phyloP scores from a whole-genome alignment of 2,888 invertebrate genomes.

The Drosophila demipolita region DNA sequence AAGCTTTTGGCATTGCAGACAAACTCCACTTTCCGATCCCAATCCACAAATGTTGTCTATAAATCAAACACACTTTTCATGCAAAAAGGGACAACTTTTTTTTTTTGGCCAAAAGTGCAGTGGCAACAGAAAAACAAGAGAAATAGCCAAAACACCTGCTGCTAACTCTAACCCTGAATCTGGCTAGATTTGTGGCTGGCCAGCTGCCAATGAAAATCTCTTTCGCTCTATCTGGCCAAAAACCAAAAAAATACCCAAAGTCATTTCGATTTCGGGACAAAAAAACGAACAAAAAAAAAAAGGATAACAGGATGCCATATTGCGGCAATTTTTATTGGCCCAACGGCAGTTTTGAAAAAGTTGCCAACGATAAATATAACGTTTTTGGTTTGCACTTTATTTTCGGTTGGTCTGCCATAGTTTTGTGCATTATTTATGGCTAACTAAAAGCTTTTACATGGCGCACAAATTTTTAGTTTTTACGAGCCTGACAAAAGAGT shows the following conservation, averaged over 20 bases:
- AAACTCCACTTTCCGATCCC: slow-evolving; percentile 22
- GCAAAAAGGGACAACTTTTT: slow-evolving; percentile 58
- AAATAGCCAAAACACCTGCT: slow-evolving; percentile 68
- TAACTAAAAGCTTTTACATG: slow-evolving; percentile 77
- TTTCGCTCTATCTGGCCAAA: slow-evolving; percentile 64
- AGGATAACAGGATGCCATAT: slow-evolving; percentile 32
- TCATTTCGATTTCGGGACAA: slow-evolving; percentile 65
- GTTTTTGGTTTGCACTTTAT: slow-evolving; percentile 36
- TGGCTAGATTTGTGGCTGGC: slow-evolving; percentile 40
- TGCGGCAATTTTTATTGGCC: slow-evolving; percentile 56
- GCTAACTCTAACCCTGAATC: slow-evolving; percentile 43
- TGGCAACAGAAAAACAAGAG: slow-evolving; percentile 16
- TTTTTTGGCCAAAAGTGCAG: slow-evolving; percentile 31
- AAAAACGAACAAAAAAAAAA: slow-evolving; percentile 23
- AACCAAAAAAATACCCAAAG: slow-evolving; percentile 73
- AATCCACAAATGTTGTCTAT: slow-evolving; percentile 55
- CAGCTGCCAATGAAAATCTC: slow-evolving; percentile 71
- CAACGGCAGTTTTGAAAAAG: slow-evolving; percentile 25
- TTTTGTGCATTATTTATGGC: slow-evolving; percentile 73
- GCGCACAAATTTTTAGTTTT: slow-evolving; percentile 65
- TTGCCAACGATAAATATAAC: slow-evolving; percentile 67
- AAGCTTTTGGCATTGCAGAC: slow-evolving; percentile 59
- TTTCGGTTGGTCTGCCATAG: slow-evolving; percentile 53
- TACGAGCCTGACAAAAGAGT: slow-evolving; percentile 53
- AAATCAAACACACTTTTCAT: slow-evolving; percentile 68